Conservation (phyloP, 2,888 invertebrate genomes). For the Pantelozetes paolii region DNA sequence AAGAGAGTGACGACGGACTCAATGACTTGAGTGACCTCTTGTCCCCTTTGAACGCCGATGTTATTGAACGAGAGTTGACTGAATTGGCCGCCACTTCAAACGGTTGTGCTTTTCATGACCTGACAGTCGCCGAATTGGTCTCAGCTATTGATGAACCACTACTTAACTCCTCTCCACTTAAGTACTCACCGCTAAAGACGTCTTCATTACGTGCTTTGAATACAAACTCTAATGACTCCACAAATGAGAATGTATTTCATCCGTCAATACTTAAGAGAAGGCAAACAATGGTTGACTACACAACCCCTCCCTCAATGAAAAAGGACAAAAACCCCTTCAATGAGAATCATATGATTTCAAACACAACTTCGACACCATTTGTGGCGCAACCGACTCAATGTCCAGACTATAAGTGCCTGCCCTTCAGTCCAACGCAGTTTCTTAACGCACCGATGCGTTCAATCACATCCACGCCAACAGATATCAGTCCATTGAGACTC, state of each 20-base stretch:
- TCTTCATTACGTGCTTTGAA: not conserved
- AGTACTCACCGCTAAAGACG: not conserved
- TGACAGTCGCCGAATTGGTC: conserved; percentile 39
- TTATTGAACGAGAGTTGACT: conserved; percentile 42
- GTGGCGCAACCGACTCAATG: not conserved
- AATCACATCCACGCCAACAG: not conserved
- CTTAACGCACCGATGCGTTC: conserved; percentile 29
- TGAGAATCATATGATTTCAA: not conserved
- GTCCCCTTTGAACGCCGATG: conserved; percentile 41
- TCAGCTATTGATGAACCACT: conserved; percentile 39
- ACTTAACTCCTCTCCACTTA: conserved; percentile 25
- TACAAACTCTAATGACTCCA: not conserved
- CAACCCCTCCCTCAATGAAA: conserved; percentile 22
- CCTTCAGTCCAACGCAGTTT: conserved; percentile 33
- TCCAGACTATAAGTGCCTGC: not conserved
- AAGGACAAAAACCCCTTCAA: not conserved
- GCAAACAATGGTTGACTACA: conserved; percentile 19
- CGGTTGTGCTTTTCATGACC: conserved; percentile 32
- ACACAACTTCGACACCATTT: not conserved
- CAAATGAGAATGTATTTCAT: not conserved
- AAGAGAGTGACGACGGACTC: conserved; percentile 41
- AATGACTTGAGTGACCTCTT: conserved; percentile 44
- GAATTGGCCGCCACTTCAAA: conserved; percentile 34
- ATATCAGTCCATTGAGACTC: not conserved
- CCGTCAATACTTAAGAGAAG: conserved; percentile 12